Percentiles rank a stretch among this genome's conserved stretches.
phyloP scores from a whole-genome alignment of 1,140 invertebrate species.

The Ostrea edulis region DNA sequence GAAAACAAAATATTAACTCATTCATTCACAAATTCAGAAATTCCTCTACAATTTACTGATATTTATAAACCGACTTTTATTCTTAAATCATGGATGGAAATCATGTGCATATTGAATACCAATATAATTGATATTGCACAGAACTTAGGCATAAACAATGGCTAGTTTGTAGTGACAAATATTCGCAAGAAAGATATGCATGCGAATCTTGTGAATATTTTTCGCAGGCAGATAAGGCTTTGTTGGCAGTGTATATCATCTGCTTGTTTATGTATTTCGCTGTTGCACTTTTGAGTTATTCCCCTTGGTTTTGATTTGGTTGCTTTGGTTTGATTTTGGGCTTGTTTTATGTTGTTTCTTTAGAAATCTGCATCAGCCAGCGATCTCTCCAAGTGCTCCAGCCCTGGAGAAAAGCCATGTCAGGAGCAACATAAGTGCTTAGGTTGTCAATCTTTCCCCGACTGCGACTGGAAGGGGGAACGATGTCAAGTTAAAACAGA shows the following conservation, averaged over 20 bases:
- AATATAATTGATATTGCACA: too few relatives aligned
- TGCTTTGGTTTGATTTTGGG: not conserved
- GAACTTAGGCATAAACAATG: too few relatives aligned
- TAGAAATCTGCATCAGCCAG: not conserved
- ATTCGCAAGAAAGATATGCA: too few relatives aligned
- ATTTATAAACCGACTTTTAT: too few relatives aligned
- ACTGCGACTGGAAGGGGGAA: not conserved
- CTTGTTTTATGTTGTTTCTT: not conserved
- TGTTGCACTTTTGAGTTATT: slow-evolving; percentile 17
- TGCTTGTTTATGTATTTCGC: not conserved
- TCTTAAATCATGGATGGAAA: too few relatives aligned
- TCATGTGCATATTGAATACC: too few relatives aligned
- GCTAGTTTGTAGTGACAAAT: too few relatives aligned
- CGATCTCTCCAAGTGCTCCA: not conserved
- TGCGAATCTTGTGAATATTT: too few relatives aligned
- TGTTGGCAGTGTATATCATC: not conserved
- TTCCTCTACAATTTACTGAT: too few relatives aligned
- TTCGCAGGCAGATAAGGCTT: too few relatives aligned
- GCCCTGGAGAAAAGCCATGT: slow-evolving; percentile 38
- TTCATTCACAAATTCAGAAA: too few relatives aligned
- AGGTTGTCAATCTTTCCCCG: slow-evolving; percentile 46
- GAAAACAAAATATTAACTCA: too few relatives aligned
- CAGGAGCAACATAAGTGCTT: slow-evolving; percentile 50
- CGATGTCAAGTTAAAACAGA: not conserved
- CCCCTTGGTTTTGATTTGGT: not conserved